phyloP scores from a whole-genome alignment of 1,140 invertebrate species.

The Acromyrmex echinatior region DNA sequence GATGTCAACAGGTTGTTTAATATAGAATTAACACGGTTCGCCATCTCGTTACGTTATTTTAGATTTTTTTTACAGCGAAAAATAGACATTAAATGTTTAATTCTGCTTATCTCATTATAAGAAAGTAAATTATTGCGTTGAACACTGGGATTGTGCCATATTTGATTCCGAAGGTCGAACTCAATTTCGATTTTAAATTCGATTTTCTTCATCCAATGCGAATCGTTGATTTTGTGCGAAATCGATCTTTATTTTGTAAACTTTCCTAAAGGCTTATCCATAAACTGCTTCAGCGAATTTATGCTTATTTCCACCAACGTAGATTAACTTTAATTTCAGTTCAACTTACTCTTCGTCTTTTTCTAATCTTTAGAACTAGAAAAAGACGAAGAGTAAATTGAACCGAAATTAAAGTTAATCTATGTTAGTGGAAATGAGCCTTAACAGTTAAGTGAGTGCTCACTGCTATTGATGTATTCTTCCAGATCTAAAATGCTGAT shows the following conservation, averaged over 20 bases:
- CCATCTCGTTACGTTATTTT: slow-evolving; percentile 10
- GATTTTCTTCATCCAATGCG: background rate
- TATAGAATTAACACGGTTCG: slow-evolving; percentile 13
- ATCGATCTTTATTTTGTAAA: background rate
- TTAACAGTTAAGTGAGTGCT: no score
- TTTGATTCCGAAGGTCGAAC: background rate
- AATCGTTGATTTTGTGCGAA: no score
- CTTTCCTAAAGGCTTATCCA: background rate
- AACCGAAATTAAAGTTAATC: no score
- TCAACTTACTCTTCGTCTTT: no score
- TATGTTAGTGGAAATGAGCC: no score
- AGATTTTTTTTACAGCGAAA: background rate
- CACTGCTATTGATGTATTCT: no score
- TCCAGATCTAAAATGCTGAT: no score
- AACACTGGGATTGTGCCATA: background rate
- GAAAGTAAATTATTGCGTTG: background rate
- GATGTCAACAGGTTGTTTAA: slow-evolving; percentile 16
- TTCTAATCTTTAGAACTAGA: no score
- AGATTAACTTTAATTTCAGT: no score
- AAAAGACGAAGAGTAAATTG: no score
- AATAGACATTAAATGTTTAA: background rate
- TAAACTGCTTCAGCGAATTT: background rate
- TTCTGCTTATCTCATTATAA: background rate
- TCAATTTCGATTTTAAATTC: slow-evolving; percentile 3
- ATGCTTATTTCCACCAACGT: no score